phyloP scores from a whole-genome alignment of 2,888 invertebrate genomes.

The Meiosimyza decipiens region DNA sequence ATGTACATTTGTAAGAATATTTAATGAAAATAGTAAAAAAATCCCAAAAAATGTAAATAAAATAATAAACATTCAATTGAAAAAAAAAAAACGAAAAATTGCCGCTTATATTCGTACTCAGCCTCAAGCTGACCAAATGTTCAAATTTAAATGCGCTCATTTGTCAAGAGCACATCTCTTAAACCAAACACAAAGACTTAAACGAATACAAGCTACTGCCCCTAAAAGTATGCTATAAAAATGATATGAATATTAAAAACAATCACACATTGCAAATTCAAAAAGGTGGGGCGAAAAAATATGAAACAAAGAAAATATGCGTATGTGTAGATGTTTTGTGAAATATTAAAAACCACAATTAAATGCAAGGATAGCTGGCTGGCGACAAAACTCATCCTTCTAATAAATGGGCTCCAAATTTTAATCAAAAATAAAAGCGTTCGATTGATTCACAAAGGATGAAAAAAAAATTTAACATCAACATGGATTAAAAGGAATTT shows the following conservation, averaged over 20 bases:
- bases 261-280: neutral
- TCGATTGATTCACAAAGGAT: slow-evolving; percentile 40
- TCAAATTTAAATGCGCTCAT: slow-evolving; percentile 8
- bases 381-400: neutral
- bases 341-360: slow-evolving; percentile 29
- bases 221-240: slow-evolving; percentile 4
- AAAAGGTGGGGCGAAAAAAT: neutral
- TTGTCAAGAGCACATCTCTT: neutral
- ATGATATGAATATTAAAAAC: slow-evolving; percentile 31
- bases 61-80: too few relatives aligned
- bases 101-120: too few relatives aligned
- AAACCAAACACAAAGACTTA: too few relatives aligned
- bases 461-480: neutral
- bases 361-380: neutral
- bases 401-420: slow-evolving; percentile 35
- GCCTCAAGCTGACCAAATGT: slow-evolving; percentile 14
- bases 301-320: neutral
- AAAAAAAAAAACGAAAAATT: too few relatives aligned
- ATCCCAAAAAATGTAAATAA: neutral
- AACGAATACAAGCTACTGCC: neutral
- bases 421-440: slow-evolving; percentile 46
- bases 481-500: slow-evolving; percentile 32
- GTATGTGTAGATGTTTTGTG: neutral
- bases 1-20: neutral
- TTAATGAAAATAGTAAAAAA: neutral